Conservation (phyloP, 2,888 invertebrate species). For the Brachynemurus nebulosus region DNA sequence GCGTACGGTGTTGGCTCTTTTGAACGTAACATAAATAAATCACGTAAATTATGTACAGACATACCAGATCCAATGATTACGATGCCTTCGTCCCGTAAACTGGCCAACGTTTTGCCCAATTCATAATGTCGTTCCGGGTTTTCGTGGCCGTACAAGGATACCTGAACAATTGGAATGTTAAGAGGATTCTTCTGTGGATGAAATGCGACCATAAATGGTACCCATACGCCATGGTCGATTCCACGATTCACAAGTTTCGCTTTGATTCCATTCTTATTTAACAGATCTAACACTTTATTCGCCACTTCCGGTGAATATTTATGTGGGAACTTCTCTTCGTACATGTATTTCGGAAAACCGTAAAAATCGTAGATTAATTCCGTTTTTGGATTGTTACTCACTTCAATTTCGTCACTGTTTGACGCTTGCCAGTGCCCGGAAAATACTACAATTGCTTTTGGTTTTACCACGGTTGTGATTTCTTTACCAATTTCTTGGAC, state of each 20-base stretch:
- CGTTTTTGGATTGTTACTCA: background rate
- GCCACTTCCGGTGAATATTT: background rate
- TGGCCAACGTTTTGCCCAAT: background rate
- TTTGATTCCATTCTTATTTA: slow-evolving; percentile 2
- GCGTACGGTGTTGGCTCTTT: background rate
- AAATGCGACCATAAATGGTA: slow-evolving; percentile 6
- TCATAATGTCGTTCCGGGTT: slow-evolving; percentile 4
- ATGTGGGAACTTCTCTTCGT: slow-evolving; percentile 3
- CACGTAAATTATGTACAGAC: slow-evolving; percentile 7
- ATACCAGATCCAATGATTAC: slow-evolving; percentile 6
- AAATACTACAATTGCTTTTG: slow-evolving; percentile 4
- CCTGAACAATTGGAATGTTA: slow-evolving; percentile 3
- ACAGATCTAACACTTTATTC: slow-evolving; percentile 1
- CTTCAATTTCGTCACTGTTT: background rate
- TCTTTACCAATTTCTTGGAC: slow-evolving; percentile 5
- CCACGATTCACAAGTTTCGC: background rate
- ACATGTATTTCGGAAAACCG: slow-evolving; percentile 5
- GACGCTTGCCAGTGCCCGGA: slow-evolving; percentile 6
- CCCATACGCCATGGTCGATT: slow-evolving; percentile 7
- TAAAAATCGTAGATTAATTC: slow-evolving; percentile 6
- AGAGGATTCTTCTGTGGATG: slow-evolving; percentile 5
- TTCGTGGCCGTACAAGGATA: slow-evolving; percentile 3
- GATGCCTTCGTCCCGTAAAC: slow-evolving; percentile 4
- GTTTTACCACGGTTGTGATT: slow-evolving; percentile 3
- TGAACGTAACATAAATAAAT: background rate